Evolutionary conservation across 2,888 invertebrate species (phyloP).

Genomic region (Lobophora halterata): DNA sequence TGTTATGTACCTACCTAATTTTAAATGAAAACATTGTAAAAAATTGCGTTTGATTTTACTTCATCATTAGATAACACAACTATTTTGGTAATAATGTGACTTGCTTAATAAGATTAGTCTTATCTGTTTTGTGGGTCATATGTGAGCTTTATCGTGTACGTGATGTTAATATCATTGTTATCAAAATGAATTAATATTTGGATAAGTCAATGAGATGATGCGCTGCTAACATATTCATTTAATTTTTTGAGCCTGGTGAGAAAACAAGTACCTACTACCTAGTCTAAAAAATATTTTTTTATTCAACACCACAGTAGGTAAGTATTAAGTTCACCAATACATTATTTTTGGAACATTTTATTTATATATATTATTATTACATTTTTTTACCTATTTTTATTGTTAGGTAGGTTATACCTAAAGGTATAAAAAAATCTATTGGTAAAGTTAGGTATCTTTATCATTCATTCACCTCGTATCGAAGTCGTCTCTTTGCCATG

Average conservation of each 20-base stretch:
- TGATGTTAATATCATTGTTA: conserved; percentile 43
- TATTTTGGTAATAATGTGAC: conserved; percentile 2
- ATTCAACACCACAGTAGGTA: too few species aligned
- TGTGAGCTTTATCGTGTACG: conserved; percentile 48
- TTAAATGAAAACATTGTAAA: conserved; percentile 4
- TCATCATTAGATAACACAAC: not conserved
- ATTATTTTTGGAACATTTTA: too few species aligned
- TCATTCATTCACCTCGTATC: conserved; percentile 6
- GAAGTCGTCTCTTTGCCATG: conserved; percentile 7
- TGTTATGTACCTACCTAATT: too few species aligned
- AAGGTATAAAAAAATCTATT: too few species aligned
- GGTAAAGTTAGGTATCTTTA: not conserved
- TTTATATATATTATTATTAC: too few species aligned
- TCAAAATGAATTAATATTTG: conserved; percentile 6
- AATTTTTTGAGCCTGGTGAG: conserved; percentile 4
- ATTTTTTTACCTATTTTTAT: too few species aligned
- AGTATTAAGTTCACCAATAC: too few species aligned
- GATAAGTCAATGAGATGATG: too few species aligned
- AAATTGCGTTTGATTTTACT: conserved; percentile 6
- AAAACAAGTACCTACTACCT: too few species aligned
- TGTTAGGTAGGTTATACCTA: too few species aligned
- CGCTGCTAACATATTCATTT: too few species aligned
- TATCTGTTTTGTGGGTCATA: conserved; percentile 38
- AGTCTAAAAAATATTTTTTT: not conserved
- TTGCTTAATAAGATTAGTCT: conserved; percentile 22